Conservation (phyloP, 1,140 invertebrate species). For the Drosophila neocordata region DNA sequence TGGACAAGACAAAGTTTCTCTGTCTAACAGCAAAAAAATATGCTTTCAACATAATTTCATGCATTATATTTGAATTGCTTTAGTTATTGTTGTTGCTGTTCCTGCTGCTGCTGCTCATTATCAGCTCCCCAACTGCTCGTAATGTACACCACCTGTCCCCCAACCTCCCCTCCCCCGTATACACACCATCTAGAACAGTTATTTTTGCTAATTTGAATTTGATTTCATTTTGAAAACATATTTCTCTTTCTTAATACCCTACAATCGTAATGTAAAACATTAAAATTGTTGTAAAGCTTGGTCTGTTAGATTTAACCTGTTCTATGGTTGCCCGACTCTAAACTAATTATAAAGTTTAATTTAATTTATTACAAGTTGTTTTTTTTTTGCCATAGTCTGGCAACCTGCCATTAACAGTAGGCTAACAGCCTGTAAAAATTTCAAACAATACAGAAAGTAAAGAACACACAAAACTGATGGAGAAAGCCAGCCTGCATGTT, state of each 20-base stretch:
- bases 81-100: conserved; percentile 30
- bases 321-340: no score
- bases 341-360: no score
- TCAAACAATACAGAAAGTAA: no score
- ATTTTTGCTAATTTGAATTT: conserved; percentile 53
- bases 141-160: conserved; percentile 10
- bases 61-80: conserved; percentile 45
- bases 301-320: background rate
- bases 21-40: conserved; percentile 28
- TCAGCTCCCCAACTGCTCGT: conserved; percentile 21
- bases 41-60: conserved; percentile 57
- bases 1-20: background rate
- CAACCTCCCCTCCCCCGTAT: no score
- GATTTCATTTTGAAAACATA: conserved; percentile 52
- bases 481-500: no score
- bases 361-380: no score
- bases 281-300: background rate
- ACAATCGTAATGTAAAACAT: background rate
- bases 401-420: no score
- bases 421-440: no score
- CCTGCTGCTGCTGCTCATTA: conserved; percentile 34
- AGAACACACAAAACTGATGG: no score
- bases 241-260: background rate
- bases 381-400: no score
- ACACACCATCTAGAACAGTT: conserved; percentile 6